Evolutionary conservation across 1,140 invertebrate genomes (phyloP).

Genomic region (Caenorhabditis remanei): DNA sequence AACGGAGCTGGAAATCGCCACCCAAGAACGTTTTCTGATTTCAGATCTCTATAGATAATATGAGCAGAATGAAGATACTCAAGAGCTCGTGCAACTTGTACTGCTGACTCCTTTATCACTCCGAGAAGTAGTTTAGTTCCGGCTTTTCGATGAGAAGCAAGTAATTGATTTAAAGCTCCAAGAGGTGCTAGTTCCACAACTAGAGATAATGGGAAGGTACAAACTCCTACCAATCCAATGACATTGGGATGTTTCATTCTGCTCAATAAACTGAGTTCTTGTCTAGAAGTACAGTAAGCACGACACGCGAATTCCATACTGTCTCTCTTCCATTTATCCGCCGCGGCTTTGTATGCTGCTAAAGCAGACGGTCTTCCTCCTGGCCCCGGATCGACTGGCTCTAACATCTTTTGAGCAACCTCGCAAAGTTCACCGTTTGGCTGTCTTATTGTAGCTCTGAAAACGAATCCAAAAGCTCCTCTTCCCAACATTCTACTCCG

Average conservation of each 20-base stretch:
- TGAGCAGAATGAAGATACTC: conserved; percentile 94
- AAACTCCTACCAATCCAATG: conserved; percentile 88
- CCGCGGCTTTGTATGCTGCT: conserved; percentile 85
- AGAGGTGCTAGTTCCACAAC: conserved; percentile 91
- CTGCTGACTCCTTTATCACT: conserved; percentile 87
- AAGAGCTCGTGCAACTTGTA: conserved; percentile 92
- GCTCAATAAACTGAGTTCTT: conserved; percentile 91
- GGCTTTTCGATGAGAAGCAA: conserved; percentile 87
- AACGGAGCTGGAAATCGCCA: conserved; percentile 79
- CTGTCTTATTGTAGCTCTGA: conserved; percentile 85
- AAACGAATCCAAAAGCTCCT: conserved; percentile 97
- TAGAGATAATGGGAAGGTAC: conserved; percentile 87
- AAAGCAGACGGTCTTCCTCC: conserved; percentile 84
- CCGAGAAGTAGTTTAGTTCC: conserved; percentile 86
- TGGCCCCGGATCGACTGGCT: conserved; percentile 89
- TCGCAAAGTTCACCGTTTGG: conserved; percentile 78
- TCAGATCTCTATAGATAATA: conserved; percentile 95
- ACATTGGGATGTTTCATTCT: conserved; percentile 90
- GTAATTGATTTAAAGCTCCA: conserved; percentile 87
- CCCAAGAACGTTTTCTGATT: conserved; percentile 97
- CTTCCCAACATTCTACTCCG: conserved; percentile 88
- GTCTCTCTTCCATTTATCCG: conserved; percentile 88
- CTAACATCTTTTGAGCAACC: conserved; percentile 94
- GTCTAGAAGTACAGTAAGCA: conserved; percentile 92
- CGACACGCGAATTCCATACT: conserved; percentile 90